A percentile compares a stretch with the other conserved stretches of the same genome.
Conservation (phyloP, 2,888 invertebrate species). For the Agonopterix heracliana region DNA sequence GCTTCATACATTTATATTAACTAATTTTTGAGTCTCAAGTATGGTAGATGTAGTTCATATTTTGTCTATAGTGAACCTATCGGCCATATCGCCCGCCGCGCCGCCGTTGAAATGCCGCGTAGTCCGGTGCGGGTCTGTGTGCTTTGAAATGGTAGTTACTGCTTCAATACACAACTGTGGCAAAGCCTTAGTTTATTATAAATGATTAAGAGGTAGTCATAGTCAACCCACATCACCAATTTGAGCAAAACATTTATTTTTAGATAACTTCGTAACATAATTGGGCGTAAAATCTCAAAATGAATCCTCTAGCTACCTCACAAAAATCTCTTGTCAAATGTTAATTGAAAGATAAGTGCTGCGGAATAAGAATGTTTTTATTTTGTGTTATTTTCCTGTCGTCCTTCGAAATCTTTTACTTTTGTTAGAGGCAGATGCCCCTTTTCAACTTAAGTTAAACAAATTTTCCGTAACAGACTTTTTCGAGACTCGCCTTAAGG, state of each 20-base stretch:
- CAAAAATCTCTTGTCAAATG: conserved; percentile 34
- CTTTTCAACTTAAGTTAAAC: conserved; percentile 65
- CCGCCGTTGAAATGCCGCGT: no score
- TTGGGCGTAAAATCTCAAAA: conserved; percentile 7
- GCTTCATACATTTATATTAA: no score
- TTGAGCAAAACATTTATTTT: not conserved
- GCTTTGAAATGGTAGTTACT: no score
- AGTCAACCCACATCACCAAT: no score
- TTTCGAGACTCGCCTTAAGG: conserved; percentile 58
- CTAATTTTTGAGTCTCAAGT: no score
- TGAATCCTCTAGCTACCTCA: not conserved
- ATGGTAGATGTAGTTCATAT: no score
- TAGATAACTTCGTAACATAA: conserved; percentile 4
- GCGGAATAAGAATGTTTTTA: conserved; percentile 42
- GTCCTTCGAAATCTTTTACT: conserved; percentile 56
- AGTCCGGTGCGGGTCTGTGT: no score
- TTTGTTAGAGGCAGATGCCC: conserved; percentile 50
- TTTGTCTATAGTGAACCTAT: no score
- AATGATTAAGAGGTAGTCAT: no score
- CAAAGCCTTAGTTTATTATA: no score
- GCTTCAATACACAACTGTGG: no score
- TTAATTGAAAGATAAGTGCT: conserved; percentile 57
- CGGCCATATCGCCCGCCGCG: no score
- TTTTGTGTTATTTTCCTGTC: conserved; percentile 44
- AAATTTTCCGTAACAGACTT: conserved; percentile 68